phyloP scores from a whole-genome alignment of 2,888 invertebrate species.

The Parnassius smintheus region DNA sequence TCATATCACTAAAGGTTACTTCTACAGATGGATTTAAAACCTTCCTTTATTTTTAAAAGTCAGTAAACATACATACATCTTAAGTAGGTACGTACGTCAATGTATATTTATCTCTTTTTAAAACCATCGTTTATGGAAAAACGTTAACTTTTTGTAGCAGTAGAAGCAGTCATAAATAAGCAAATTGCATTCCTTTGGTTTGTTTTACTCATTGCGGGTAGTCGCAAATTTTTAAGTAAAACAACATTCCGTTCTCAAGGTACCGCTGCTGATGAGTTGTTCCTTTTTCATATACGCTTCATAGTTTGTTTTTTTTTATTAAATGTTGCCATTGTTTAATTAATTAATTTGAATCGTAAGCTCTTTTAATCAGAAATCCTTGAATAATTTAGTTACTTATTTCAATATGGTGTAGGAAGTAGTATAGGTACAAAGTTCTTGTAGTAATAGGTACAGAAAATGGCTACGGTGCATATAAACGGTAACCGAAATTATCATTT shows the following conservation, averaged over 20 bases:
- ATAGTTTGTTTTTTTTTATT: conserved; percentile 9
- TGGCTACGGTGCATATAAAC: too few relatives aligned
- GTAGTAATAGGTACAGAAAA: too few relatives aligned
- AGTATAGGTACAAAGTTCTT: too few relatives aligned
- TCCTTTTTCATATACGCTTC: neutral
- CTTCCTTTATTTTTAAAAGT: too few relatives aligned
- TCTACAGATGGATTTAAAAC: too few relatives aligned
- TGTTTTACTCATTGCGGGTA: conserved; percentile 11
- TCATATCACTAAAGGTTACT: too few relatives aligned
- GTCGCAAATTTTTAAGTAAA: conserved; percentile 22
- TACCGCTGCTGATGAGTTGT: conserved; percentile 5
- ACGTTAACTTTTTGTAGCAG: neutral
- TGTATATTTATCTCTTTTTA: neutral
- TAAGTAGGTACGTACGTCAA: neutral
- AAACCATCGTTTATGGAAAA: neutral
- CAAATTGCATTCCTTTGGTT: neutral
- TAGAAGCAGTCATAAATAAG: neutral
- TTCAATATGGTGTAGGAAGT: too few relatives aligned
- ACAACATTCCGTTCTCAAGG: conserved; percentile 10
- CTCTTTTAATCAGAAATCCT: too few relatives aligned
- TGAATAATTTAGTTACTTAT: too few relatives aligned
- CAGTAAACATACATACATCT: too few relatives aligned
- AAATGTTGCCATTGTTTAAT: neutral
- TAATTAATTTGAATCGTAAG: too few relatives aligned
- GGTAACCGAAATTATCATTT: too few relatives aligned